Evolutionary conservation across 2,888 invertebrate genomes (phyloP), one percentile per base, ranked within the genome.

Genomic region (Drosophila ochracea): DNA sequence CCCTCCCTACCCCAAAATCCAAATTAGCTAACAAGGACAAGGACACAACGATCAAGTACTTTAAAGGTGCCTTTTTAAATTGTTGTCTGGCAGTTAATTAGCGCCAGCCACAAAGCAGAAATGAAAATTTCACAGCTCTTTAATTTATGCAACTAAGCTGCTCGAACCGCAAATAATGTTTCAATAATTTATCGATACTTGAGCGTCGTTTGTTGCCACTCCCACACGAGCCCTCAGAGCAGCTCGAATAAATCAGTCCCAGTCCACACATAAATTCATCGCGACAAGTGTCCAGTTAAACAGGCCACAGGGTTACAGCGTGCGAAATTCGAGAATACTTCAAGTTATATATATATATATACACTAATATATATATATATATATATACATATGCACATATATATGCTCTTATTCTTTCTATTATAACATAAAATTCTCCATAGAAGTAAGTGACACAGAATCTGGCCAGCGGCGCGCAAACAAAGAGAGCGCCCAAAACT

Each of bases 131-230:
- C 16, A 62, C 57, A 41, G 41, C 41, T 47, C 19, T 55, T 63
- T 28, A 73, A 77, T 73, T 68, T 68, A 73, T 78, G 65, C 63
- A 54, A 35, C 68, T 47, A 43, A 58, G 41, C 7, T 31, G 41
- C 58, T 63, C 35, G 39, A 60, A 11, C 61, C 39, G 62, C 65
- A 62, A 68, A 65, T 72, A 72, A 72, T 67, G 76, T 78, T 70
- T 80, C 86, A 89, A 84, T 89, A 89, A 84, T 86, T 84, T 84
- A 84, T 89, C 66, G 86, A 86, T 68, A 65, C 76, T 79, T 55
- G 30, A 60, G 55, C 28, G 33, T 43, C 53, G 25, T 72, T 70
- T 53, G 30, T 33, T 55, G 76, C 74, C 87, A 78, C 84, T 57
- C 82, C 84, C 73, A 70, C 63, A 31, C 61, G 21, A 61, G 19